Evolutionary conservation across 2,888 invertebrate species (phyloP), one percentile per base, ranked within the genome.

Genomic region (Aleiodes leptofemur): DNA sequence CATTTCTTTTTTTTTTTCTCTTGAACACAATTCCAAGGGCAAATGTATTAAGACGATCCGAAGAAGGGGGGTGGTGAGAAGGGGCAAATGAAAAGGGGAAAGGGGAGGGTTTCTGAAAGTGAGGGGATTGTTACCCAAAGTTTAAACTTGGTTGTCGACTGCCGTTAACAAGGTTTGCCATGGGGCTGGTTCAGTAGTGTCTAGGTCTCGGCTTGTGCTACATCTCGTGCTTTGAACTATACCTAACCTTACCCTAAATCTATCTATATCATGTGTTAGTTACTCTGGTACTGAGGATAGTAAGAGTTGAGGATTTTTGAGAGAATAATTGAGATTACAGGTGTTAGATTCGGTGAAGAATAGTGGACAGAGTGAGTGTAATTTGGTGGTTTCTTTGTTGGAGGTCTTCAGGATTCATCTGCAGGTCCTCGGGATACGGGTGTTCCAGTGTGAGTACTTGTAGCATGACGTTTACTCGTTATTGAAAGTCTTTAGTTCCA

Each of bases 131-230:
- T 89, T 89, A 87, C 85, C 86, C 88, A 83, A 89, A 89, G 89
- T 89, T 89, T 88, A 88, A 88, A 89, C 89, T 89, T 88, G 88
- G 86, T 87, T 87, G 88, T 87, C 88, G 88, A 88, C 88, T 88
- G 87, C 86, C 86, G 88, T 88, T 89, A 89, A 89, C 89, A 87
- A 88, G 89, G 85, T 89, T 89, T 88, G 86, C 86, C 83, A 88
- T 86, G 86, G 84, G 88, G 88, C 87, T 86, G 88, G 86, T 86
- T 89, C 89, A 89, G 89, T 89, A 88, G 89, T 87, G 87, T 85
- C 89, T 89, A 86, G 88, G 86, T 88, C 87, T 86, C 85, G 84
- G 83, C 82, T 82, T 87, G 87, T 85, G 87, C 86, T 85, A 87
- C 88, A 86, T 89, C 88, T 86, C 86, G 84, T 82, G 81, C 81